These are phyloP conservation scores for Enteromius unitaeniatus DNA, from an alignment of 2,797 vertebrate species.

Conservation along the genomic window DNA sequence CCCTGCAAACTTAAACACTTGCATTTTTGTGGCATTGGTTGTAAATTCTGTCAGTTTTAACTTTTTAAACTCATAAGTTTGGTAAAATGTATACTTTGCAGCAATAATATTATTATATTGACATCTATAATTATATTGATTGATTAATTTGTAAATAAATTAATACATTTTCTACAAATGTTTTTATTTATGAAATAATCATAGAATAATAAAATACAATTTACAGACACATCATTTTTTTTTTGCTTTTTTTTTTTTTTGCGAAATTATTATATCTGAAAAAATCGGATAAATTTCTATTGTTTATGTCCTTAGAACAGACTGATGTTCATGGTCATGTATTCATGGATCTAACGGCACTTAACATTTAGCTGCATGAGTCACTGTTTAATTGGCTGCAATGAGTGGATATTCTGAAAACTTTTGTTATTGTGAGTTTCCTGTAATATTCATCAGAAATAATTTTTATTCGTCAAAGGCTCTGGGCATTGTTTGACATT, in stretches of 20 bases:
- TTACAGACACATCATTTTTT: no score
- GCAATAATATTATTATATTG: not conserved
- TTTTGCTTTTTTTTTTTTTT: not conserved
- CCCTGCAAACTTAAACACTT: not conserved
- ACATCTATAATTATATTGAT: no score
- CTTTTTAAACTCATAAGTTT: not conserved
- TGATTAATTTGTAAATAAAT: no score
- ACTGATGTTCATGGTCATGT: slow-evolving; percentile 47
- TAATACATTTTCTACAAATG: not conserved
- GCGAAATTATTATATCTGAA: not conserved
- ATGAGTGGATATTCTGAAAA: not conserved
- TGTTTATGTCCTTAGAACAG: slow-evolving; percentile 37
- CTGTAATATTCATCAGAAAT: not conserved
- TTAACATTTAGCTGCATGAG: slow-evolving; percentile 37
- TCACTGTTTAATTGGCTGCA: slow-evolving; percentile 13
- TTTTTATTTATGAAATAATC: no score
- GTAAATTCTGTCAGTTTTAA: not conserved
- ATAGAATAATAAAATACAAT: not conserved
- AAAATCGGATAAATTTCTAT: not conserved
- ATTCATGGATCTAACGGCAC: slow-evolving; percentile 39
- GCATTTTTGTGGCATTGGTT: not conserved
- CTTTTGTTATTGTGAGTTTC: not conserved
- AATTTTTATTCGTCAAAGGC: not conserved
- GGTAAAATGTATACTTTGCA: not conserved
- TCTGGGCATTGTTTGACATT: not conserved